Evolutionary conservation across 2,113 vertebrate species (phyloP).

Genomic region (Phrynosoma blainvillii): DNA sequence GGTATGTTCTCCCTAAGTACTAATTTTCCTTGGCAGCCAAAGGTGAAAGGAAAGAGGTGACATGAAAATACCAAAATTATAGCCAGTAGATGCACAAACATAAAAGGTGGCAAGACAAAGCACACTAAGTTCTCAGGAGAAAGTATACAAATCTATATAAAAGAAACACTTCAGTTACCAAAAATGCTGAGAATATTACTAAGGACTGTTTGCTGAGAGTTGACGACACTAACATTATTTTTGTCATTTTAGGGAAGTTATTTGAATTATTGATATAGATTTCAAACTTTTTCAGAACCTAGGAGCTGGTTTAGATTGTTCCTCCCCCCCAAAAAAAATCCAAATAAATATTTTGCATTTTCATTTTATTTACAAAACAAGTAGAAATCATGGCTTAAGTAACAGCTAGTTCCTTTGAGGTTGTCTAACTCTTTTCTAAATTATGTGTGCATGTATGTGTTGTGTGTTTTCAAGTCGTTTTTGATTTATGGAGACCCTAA

Average conservation of each 20-base stretch:
- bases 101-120: slow-evolving; percentile 6
- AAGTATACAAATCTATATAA: neutral
- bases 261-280: neutral
- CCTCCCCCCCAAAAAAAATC: neutral
- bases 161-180: slow-evolving; percentile 5
- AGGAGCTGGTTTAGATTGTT: neutral
- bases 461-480: no score
- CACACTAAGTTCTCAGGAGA: neutral
- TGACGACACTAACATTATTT: neutral
- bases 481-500: no score
- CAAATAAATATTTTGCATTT: no score
- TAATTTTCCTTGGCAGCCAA: slow-evolving; percentile 29
- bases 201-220: neutral
- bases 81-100: slow-evolving; percentile 8
- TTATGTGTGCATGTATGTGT: neutral
- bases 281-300: neutral
- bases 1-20: slow-evolving; percentile 18
- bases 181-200: neutral
- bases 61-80: slow-evolving; percentile 18
- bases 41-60: slow-evolving; percentile 26
- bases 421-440: neutral
- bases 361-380: neutral
- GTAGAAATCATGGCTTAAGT: neutral
- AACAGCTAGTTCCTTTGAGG: neutral
- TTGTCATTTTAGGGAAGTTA: neutral